Evolutionary conservation across 2,888 invertebrate species (phyloP).

Genomic region (Drosophila helvetica): DNA sequence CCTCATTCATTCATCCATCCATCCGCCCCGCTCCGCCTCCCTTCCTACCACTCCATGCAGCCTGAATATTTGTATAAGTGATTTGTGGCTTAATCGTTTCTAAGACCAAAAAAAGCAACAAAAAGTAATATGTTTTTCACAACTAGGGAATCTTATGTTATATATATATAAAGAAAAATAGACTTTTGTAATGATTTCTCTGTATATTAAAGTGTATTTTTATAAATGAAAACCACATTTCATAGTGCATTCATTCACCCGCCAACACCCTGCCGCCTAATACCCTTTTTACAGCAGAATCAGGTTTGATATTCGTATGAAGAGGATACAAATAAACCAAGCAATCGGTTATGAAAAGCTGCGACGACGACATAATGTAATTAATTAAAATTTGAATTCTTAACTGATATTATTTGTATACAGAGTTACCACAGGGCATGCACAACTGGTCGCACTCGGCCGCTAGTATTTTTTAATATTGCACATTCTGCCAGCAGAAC

Average conservation of each 20-base stretch:
- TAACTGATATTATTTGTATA: no score
- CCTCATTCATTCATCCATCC: constrained; percentile 18
- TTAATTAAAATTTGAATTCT: no score
- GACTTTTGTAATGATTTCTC: constrained; percentile 39
- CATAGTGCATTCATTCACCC: background rate
- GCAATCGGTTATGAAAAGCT: no score
- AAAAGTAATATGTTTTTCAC: constrained; percentile 50
- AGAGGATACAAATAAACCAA: no score
- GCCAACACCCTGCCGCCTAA: no score
- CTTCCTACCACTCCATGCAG: constrained; percentile 21
- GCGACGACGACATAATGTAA: no score
- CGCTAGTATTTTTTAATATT: no score
- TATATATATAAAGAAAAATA: constrained; percentile 52
- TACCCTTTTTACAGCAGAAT: no score
- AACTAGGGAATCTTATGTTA: constrained; percentile 31
- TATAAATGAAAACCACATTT: constrained; percentile 52
- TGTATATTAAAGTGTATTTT: constrained; percentile 76
- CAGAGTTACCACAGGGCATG: no score
- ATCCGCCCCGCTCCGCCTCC: background rate
- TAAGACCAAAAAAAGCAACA: constrained; percentile 55
- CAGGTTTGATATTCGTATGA: no score
- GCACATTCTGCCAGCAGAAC: no score
- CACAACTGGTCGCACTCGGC: no score
- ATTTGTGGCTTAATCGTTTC: constrained; percentile 74
- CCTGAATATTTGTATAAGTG: constrained; percentile 48